Conservation (phyloP, 64 coral and sea anemone genomes). For the Stichodactyla mertensii region DNA sequence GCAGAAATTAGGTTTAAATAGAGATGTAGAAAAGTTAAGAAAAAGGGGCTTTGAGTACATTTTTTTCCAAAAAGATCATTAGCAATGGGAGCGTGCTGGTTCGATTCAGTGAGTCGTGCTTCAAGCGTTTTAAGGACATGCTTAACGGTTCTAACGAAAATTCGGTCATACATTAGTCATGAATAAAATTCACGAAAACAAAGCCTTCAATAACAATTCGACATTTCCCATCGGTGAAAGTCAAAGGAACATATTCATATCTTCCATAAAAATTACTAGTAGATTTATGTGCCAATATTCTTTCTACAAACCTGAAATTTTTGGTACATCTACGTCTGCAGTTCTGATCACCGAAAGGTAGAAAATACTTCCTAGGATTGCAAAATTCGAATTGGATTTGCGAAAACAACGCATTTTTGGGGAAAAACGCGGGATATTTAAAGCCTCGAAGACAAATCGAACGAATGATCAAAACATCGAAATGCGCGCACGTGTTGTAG, state of each 20-base stretch:
- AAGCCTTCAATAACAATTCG: neutral
- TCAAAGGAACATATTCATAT: too few species aligned
- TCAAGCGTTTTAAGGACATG: conserved; percentile 1
- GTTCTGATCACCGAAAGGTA: neutral
- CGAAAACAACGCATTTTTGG: neutral
- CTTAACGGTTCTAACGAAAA: neutral
- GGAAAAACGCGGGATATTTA: neutral
- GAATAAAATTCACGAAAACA: neutral
- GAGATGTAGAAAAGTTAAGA: neutral
- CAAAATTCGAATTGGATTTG: neutral
- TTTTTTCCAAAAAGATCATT: neutral
- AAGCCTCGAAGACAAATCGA: neutral
- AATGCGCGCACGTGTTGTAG: neutral
- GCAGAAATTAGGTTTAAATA: neutral
- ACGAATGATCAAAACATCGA: neutral
- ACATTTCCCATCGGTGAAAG: too few species aligned
- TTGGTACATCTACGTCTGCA: neutral
- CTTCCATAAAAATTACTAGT: too few species aligned
- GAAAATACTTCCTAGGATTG: neutral
- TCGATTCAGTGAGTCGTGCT: neutral
- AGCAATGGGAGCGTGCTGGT: neutral
- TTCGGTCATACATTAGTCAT: conserved; percentile 6
- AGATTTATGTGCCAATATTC: too few species aligned
- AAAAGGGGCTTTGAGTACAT: neutral
- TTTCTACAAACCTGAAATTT: neutral